Evolutionary conservation across 2,888 invertebrate genomes (phyloP).

Genomic region (Ligdia adustata): DNA sequence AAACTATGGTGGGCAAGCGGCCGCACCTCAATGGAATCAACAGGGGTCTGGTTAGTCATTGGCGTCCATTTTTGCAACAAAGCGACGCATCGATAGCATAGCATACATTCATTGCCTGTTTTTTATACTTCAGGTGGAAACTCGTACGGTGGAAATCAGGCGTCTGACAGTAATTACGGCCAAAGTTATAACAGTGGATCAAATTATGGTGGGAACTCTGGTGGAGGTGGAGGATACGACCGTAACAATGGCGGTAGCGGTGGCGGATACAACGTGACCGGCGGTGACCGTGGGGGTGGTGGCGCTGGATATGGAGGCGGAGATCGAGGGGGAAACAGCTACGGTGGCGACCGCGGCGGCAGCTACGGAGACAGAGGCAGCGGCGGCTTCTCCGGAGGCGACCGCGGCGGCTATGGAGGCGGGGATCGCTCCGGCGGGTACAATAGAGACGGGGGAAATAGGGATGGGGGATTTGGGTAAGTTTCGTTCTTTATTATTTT

Average conservation of each 20-base stretch:
- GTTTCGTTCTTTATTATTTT: slow-evolving; percentile 45
- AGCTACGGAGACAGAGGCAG: slow-evolving; percentile 70
- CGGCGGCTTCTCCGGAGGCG: slow-evolving; percentile 68
- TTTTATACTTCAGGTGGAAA: slow-evolving; percentile 48
- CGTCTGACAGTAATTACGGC: slow-evolving; percentile 56
- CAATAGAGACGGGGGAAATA: slow-evolving; percentile 84
- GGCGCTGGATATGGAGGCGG: slow-evolving; percentile 56
- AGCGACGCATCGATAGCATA: neutral
- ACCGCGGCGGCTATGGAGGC: slow-evolving; percentile 74
- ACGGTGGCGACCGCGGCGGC: slow-evolving; percentile 66
- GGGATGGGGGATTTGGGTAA: slow-evolving; percentile 85
- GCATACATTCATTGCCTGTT: neutral
- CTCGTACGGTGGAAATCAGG: slow-evolving; percentile 57
- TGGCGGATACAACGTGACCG: slow-evolving; percentile 44
- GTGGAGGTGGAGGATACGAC: slow-evolving; percentile 38
- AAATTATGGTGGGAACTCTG: slow-evolving; percentile 54
- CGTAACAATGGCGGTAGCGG: slow-evolving; percentile 51
- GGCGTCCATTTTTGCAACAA: neutral
- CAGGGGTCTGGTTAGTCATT: slow-evolving; percentile 56
- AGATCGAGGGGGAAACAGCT: slow-evolving; percentile 53
- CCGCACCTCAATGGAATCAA: slow-evolving; percentile 67
- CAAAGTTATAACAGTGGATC: slow-evolving; percentile 59
- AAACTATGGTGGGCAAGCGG: slow-evolving; percentile 60
- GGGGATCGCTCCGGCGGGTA: slow-evolving; percentile 72
- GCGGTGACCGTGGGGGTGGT: slow-evolving; percentile 46